Evolutionary conservation across 2,113 vertebrate species (phyloP).

Genomic region (Strigops habroptila): DNA sequence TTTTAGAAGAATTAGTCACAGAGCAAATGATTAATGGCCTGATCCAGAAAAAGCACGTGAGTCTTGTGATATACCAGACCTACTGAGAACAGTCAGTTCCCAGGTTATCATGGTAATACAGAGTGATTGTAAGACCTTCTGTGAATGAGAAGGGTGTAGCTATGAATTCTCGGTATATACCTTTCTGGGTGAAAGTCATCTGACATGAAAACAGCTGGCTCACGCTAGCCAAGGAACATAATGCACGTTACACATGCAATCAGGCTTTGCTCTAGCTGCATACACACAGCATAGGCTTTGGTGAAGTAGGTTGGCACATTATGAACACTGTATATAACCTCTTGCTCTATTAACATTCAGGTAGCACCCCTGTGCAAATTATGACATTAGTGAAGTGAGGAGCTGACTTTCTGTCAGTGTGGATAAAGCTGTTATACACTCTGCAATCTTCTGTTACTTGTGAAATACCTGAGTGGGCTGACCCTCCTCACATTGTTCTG

Average conservation of each 20-base stretch:
- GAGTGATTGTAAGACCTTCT: not conserved
- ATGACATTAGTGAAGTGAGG: not conserved
- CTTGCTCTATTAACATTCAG: not conserved
- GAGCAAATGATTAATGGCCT: not conserved
- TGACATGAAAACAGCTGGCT: not conserved
- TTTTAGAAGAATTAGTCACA: not conserved
- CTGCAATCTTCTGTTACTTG: not conserved
- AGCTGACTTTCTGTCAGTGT: not conserved
- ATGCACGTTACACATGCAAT: not conserved
- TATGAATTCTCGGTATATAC: not conserved
- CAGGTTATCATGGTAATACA: not conserved
- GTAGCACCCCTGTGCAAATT: not conserved
- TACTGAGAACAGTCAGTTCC: not conserved
- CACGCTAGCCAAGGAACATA: not conserved
- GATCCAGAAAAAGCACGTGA: not conserved
- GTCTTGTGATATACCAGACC: not conserved
- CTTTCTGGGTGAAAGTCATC: not conserved
- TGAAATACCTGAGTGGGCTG: not conserved
- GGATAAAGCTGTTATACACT: not conserved
- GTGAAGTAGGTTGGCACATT: not conserved
- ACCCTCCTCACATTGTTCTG: not conserved
- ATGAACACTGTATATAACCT: not conserved
- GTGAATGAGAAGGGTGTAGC: not conserved
- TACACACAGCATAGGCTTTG: not conserved
- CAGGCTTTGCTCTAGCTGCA: not conserved